Conservation (phyloP, 2,797 vertebrate species). For the Coranthus polyacanthus region DNA sequence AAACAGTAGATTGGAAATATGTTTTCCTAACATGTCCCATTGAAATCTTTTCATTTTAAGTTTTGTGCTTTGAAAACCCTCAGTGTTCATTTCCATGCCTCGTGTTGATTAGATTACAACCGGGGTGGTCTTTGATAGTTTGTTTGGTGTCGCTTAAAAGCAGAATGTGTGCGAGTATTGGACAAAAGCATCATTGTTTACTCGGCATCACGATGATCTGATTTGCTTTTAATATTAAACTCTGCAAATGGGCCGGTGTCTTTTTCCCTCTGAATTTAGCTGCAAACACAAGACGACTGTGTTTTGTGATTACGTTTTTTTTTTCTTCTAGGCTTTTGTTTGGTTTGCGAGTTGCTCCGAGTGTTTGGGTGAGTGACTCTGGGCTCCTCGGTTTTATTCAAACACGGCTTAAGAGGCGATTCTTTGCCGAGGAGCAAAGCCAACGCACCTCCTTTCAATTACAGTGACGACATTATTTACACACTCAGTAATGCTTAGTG, state of each 20-base stretch:
- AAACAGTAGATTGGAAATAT: constrained; percentile 6
- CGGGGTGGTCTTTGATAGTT: background rate
- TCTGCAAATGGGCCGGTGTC: too few species aligned
- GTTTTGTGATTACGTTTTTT: background rate
- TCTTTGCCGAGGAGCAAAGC: constrained; percentile 5
- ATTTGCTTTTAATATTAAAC: too few species aligned
- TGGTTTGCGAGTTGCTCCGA: constrained; percentile 13
- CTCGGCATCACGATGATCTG: too few species aligned
- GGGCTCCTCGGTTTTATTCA: constrained; percentile 13
- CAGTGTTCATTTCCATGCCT: background rate
- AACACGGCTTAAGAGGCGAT: constrained; percentile 14
- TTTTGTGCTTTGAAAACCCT: background rate
- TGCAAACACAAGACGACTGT: background rate
- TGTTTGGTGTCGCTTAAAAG: background rate
- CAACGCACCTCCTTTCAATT: constrained; percentile 58
- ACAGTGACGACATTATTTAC: constrained; percentile 53
- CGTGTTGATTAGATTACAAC: background rate
- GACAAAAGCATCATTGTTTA: too few species aligned
- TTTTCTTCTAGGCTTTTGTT: background rate
- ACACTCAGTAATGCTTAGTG: background rate
- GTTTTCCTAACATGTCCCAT: background rate
- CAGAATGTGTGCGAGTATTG: too few species aligned
- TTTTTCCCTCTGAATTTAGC: too few species aligned
- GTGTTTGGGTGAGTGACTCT: background rate
- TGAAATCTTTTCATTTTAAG: background rate